phyloP scores from a whole-genome alignment of 2,888 invertebrate species.

The Ceratothoa steindachneri region DNA sequence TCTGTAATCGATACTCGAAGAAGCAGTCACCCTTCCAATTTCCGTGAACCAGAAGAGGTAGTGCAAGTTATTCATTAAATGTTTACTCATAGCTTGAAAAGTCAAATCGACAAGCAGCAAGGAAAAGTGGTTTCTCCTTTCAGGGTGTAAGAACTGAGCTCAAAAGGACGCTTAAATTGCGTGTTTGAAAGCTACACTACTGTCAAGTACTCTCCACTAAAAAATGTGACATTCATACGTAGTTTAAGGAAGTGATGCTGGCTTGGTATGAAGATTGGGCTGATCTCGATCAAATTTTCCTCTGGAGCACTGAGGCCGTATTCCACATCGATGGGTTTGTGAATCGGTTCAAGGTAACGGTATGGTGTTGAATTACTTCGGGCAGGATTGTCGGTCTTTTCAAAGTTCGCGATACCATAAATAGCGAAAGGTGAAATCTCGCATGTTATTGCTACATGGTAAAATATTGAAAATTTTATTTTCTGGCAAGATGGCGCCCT shows the following conservation, averaged over 20 bases:
- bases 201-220: background rate
- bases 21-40: no score
- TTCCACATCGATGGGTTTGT: constrained; percentile 49
- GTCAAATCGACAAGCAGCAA: no score
- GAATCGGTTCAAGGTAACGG: constrained; percentile 48
- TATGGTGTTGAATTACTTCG: constrained; percentile 33
- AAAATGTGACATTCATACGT: background rate
- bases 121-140: no score
- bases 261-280: no score
- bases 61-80: no score
- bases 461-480: background rate
- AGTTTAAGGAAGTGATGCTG: background rate
- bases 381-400: background rate
- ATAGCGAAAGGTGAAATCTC: background rate
- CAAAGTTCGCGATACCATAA: background rate
- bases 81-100: no score
- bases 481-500: no score
- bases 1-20: no score
- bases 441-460: background rate
- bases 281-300: constrained; percentile 24
- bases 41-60: no score
- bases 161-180: no score
- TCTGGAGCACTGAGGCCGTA: constrained; percentile 48
- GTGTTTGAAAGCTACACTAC: no score
- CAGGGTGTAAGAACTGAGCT: no score